A percentile compares a stretch with the other conserved stretches of the same genome.
Evolutionary conservation across 1,140 invertebrate genomes (phyloP).

Genomic region (Aradophagus sp.): DNA sequence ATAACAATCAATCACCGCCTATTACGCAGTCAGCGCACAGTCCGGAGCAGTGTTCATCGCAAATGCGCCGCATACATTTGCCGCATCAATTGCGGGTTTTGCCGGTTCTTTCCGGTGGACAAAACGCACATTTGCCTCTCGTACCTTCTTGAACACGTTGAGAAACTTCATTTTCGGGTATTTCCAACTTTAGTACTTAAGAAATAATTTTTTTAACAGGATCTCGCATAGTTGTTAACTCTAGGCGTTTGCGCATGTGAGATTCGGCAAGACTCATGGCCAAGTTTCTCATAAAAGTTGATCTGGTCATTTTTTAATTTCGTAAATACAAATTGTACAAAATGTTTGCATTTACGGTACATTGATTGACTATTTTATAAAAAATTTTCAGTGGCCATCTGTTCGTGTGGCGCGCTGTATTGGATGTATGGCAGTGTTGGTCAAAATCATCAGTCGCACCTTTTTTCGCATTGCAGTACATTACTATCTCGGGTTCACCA

Average conservation of each 20-base stretch:
- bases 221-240: constrained; percentile 1
- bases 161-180: background rate
- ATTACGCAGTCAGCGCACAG: background rate
- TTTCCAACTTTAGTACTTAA: background rate
- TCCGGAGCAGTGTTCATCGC: constrained; percentile 1
- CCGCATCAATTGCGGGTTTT: background rate
- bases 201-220: background rate
- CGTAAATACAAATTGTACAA: constrained; percentile 17
- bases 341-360: constrained; percentile 12
- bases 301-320: constrained; percentile 12
- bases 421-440: constrained; percentile 16
- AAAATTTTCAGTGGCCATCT: constrained; percentile 53
- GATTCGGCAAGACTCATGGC: constrained; percentile 4
- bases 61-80: constrained; percentile 8
- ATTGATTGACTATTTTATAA: constrained; percentile 21
- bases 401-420: constrained; percentile 50
- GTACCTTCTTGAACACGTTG: background rate
- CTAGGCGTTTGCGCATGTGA: constrained; percentile 1
- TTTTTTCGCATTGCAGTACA: constrained; percentile 8
- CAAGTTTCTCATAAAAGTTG: constrained; percentile 10
- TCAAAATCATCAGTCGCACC: constrained; percentile 8
- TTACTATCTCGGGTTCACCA: background rate
- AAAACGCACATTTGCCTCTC: constrained; percentile 6
- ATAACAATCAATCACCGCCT: background rate
- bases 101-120: constrained; percentile 1